Evolutionary conservation across 1,140 invertebrate genomes (phyloP).

Genomic region (Euwallacea fornicatus): DNA sequence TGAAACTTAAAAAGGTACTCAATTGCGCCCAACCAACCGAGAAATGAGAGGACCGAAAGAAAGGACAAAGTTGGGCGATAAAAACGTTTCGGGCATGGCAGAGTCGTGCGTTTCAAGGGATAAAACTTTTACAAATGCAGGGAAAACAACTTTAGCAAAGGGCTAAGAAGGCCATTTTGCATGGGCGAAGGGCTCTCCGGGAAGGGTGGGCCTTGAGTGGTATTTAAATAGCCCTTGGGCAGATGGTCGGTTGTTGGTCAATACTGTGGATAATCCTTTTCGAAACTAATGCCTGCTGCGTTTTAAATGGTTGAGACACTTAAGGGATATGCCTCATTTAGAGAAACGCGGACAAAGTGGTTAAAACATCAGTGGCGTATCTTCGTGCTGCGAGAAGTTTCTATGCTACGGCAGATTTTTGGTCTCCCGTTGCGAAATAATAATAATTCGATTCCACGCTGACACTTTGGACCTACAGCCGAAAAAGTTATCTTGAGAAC

Average conservation of each 20-base stretch:
- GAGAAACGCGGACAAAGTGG: neutral
- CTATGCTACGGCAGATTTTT: neutral
- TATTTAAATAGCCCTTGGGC: constrained; percentile 23
- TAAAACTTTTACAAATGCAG: neutral
- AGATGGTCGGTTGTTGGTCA: constrained; percentile 19
- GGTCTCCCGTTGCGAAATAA: neutral
- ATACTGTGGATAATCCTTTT: constrained; percentile 15
- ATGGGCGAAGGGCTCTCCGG: neutral
- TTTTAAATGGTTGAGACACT: neutral
- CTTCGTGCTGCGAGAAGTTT: too few species aligned
- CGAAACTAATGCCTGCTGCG: constrained; percentile 10
- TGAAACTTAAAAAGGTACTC: constrained; percentile 52
- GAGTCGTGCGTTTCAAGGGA: neutral
- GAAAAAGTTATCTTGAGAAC: neutral
- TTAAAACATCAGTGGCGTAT: too few species aligned
- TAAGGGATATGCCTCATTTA: neutral
- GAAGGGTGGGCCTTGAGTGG: neutral
- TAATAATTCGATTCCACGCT: too few species aligned
- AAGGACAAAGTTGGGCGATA: constrained; percentile 39
- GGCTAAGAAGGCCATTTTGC: constrained; percentile 11
- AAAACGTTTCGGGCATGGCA: constrained; percentile 12
- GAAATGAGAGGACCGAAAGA: constrained; percentile 51
- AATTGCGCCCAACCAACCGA: constrained; percentile 51
- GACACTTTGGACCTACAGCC: too few species aligned
- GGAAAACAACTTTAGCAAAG: neutral